Conservation (phyloP, 2,113 vertebrate species). For the Macroglossus sobrinus region DNA sequence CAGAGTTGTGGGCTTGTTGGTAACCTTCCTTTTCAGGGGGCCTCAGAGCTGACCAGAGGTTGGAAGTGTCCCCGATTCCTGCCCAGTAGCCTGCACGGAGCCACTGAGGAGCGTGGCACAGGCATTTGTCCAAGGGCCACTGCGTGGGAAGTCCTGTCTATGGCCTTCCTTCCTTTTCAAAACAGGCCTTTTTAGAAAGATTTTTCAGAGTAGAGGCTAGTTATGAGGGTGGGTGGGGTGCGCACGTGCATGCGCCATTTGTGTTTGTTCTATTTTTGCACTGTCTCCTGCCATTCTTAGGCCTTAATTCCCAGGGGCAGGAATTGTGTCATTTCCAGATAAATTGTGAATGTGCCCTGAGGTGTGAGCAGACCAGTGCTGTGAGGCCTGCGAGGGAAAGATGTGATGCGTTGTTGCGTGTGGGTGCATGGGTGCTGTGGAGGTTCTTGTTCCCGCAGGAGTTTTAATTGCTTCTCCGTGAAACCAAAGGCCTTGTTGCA, state of each 20-base stretch:
- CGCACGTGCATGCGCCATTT: not conserved
- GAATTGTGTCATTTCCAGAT: not conserved
- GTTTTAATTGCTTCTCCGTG: not conserved
- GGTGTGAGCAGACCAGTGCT: no score
- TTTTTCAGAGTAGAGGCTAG: not conserved
- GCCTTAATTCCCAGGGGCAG: not conserved
- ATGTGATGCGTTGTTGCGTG: rapidly evolving
- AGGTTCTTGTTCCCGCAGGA: not conserved
- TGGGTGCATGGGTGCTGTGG: rapidly evolving
- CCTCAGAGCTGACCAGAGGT: not conserved
- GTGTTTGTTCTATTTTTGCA: not conserved
- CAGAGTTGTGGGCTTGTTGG: rapidly evolving
- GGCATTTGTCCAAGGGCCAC: not conserved
- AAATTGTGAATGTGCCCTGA: not conserved
- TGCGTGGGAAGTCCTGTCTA: rapidly evolving
- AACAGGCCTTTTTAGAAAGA: not conserved
- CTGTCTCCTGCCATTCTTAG: not conserved
- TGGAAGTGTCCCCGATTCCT: not conserved
- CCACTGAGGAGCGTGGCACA: rapidly evolving
- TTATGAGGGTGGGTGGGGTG: rapidly evolving
- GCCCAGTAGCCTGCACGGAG: not conserved
- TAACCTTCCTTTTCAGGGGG: not conserved
- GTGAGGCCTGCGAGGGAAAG: not conserved
- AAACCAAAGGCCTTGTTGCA: rapidly evolving
- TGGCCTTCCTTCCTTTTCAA: not conserved